Conservation (phyloP, 2,797 vertebrate genomes). For the Mionectes olivaceus region DNA sequence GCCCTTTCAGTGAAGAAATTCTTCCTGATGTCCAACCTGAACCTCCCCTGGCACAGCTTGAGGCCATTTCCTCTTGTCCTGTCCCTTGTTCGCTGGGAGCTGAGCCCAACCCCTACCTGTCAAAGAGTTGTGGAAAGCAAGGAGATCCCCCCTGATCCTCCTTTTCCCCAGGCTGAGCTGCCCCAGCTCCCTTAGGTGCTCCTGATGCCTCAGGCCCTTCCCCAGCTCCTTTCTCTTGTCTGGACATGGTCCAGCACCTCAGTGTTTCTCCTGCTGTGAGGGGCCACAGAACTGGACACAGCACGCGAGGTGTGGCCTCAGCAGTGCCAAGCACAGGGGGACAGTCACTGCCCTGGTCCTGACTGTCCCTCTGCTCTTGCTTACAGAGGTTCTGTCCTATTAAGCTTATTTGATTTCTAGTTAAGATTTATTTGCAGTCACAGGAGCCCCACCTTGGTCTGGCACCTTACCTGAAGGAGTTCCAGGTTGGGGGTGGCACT, state of each 20-base stretch:
- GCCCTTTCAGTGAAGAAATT: neutral
- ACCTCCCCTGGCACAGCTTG: no score
- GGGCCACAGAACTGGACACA: neutral
- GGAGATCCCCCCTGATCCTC: fast-evolving
- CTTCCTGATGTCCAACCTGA: neutral
- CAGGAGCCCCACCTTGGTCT: neutral
- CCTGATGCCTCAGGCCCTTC: neutral
- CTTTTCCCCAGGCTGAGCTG: neutral
- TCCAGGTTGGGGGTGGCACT: no score
- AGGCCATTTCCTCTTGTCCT: neutral
- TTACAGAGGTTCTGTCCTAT: neutral
- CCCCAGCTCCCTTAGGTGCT: neutral
- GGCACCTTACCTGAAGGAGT: neutral
- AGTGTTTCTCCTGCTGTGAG: neutral
- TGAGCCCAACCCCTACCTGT: neutral
- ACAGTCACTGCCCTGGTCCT: neutral
- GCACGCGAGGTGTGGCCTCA: neutral
- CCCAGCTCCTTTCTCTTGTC: neutral
- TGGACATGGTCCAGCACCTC: neutral
- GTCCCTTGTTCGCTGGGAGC: neutral
- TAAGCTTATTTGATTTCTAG: neutral
- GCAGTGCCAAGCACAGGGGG: neutral
- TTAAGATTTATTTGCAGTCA: neutral
- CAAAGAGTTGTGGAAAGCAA: neutral
- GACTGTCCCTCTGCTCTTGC: neutral